Evolutionary conservation across 2,113 vertebrate species (phyloP).

Genomic region (Motacilla alba): DNA sequence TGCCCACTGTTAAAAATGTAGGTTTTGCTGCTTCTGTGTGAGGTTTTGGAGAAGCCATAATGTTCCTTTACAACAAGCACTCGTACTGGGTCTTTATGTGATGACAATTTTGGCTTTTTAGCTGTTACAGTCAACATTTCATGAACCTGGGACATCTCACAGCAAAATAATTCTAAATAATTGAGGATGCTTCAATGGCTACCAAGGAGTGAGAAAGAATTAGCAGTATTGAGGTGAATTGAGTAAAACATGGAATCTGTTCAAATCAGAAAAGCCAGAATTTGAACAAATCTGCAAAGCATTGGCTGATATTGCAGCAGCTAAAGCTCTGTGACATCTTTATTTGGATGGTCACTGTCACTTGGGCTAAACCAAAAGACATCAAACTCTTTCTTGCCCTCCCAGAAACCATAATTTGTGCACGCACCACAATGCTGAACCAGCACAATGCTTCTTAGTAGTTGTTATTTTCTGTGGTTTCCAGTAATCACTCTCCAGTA

Average conservation of each 20-base stretch:
- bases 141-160: neutral
- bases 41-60: neutral
- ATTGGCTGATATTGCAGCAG: neutral
- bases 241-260: neutral
- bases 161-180: neutral
- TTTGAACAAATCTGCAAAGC: neutral
- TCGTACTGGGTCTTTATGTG: neutral
- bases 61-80: neutral
- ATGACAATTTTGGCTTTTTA: neutral
- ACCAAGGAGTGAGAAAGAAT: neutral
- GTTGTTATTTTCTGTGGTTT: neutral
- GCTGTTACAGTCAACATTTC: neutral
- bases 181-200: neutral
- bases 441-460: neutral
- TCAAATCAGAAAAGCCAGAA: neutral
- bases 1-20: neutral
- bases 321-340: neutral
- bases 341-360: neutral
- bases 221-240: neutral
- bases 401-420: neutral
- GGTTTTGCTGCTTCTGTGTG: neutral
- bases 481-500: neutral
- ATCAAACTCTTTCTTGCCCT: neutral
- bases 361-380: neutral
- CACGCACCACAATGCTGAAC: neutral